Percentiles rank a stretch among this genome's conserved stretches.
phyloP scores from a whole-genome alignment of 2,888 invertebrate species.

The Epistrophe grossulariae region DNA sequence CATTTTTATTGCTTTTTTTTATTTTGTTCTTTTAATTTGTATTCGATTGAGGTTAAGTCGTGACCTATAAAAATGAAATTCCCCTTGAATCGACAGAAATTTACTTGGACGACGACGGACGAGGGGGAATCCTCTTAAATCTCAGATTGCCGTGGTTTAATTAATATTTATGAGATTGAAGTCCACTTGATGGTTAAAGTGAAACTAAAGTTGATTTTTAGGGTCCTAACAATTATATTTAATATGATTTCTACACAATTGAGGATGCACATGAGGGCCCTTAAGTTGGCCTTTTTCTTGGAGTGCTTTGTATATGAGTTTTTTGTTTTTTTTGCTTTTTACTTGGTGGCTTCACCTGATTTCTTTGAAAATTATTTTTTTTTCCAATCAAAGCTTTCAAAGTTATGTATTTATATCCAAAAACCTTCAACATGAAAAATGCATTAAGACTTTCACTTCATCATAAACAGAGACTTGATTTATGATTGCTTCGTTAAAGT shows the following conservation, averaged over 20 bases:
- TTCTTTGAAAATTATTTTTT: constrained; percentile 16
- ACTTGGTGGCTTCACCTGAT: background rate
- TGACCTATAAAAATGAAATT: constrained; percentile 51
- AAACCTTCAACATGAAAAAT: constrained; percentile 47
- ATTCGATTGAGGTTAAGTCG: constrained; percentile 60
- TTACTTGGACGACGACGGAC: constrained; percentile 13
- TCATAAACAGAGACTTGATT: constrained; percentile 38
- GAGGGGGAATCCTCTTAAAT: constrained; percentile 28
- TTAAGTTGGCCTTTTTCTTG: constrained; percentile 8
- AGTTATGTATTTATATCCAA: background rate
- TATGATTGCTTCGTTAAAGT: constrained; percentile 38
- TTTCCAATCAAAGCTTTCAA: constrained; percentile 16
- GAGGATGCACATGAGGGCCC: constrained; percentile 15
- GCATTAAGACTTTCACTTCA: constrained; percentile 68
- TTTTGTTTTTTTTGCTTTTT: background rate
- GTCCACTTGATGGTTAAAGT: constrained; percentile 42
- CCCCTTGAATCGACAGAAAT: constrained; percentile 23
- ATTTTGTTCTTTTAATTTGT: constrained; percentile 37
- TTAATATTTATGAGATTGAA: constrained; percentile 62
- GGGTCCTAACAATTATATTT: background rate
- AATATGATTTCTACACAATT: constrained; percentile 7
- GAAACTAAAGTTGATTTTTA: constrained; percentile 5
- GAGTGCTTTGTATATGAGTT: background rate
- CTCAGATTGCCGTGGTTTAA: constrained; percentile 31
- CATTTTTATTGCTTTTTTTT: background rate